Evolutionary conservation across 1,140 invertebrate species (phyloP), one percentile per base, ranked within the genome.

Genomic region (Trichonephila clavipes): DNA sequence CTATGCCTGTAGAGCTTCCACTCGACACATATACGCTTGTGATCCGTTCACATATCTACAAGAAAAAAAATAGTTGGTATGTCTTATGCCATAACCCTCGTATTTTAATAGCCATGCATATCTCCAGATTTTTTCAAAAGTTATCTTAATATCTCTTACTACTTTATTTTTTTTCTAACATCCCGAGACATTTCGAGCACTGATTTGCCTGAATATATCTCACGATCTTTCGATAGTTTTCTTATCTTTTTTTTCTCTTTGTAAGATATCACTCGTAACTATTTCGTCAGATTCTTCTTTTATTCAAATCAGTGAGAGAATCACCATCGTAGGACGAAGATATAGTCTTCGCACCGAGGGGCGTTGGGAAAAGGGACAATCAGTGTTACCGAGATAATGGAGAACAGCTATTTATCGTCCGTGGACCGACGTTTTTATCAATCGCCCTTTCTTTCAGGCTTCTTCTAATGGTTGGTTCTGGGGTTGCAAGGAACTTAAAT

Each of bases 371-470:
- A 5, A 62, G 0, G 19, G 34, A 14, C 61, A 19, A 88, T 88
- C 24, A 66, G 16, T 19, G 86, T 51, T 28, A 69, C 86, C 86
- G 19, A 44, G 34, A 28, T 88, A 88, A 86, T 88, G 18, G 86
- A 88, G 62, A 88, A 5, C 24, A 61, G 62, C 61, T 66, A 88
- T 88, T 88, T 88, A 88, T 66, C 5, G 86, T n/a, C 24, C 16
- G 34, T 69, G 61, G 64, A 21, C 86, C 18, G 1, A 69, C 62
- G 61, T 40, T 88, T 66, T 44, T 66, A 51, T 88, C 61, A 66
- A 44, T 88, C 28, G 28, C 28, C 21, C 69, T 64, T 88, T 66
- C 62, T 40, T 66, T 34, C 12, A 51, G 18, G 14, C n/a, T 18
- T 14, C 24, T 34, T 14, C 62, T 69, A 88, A 88, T 34, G 61